Conservation (phyloP, 1,140 invertebrate species). For the Hermetia illucens region DNA sequence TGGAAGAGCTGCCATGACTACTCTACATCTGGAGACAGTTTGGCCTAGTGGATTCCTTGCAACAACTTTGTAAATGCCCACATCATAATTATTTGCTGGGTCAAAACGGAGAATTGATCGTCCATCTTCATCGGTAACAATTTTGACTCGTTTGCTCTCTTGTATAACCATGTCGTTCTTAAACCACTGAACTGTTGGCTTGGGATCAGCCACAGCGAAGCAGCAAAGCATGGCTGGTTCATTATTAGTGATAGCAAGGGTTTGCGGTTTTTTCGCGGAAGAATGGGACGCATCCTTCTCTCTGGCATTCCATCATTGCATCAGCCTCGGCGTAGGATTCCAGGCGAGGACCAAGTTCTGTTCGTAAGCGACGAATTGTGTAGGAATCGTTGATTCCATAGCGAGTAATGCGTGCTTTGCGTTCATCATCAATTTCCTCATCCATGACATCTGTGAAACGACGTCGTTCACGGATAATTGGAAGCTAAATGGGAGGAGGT, state of each 20-base stretch:
- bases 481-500: constrained; percentile 40
- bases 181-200: constrained; percentile 90
- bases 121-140: constrained; percentile 58
- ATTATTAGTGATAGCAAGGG: constrained; percentile 62
- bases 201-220: constrained; percentile 77
- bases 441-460: constrained; percentile 92
- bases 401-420: constrained; percentile 60
- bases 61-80: constrained; percentile 90
- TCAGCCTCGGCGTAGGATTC: constrained; percentile 74
- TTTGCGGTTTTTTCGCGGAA: constrained; percentile 69
- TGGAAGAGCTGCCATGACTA: constrained; percentile 60
- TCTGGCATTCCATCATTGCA: constrained; percentile 63
- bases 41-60: constrained; percentile 76
- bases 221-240: constrained; percentile 66
- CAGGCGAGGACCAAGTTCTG: constrained; percentile 64
- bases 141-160: constrained; percentile 62
- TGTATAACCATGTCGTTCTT: constrained; percentile 78
- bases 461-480: constrained; percentile 74
- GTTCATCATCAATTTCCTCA: constrained; percentile 87
- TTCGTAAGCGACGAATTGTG: constrained; percentile 56
- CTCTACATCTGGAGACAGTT: constrained; percentile 53
- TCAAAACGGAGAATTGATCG: constrained; percentile 62
- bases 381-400: constrained; percentile 56
- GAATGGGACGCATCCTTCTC: constrained; percentile 64
- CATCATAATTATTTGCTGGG: constrained; percentile 62